phyloP scores from a whole-genome alignment of 2,797 vertebrate genomes.

The Enteromius treurensis region DNA sequence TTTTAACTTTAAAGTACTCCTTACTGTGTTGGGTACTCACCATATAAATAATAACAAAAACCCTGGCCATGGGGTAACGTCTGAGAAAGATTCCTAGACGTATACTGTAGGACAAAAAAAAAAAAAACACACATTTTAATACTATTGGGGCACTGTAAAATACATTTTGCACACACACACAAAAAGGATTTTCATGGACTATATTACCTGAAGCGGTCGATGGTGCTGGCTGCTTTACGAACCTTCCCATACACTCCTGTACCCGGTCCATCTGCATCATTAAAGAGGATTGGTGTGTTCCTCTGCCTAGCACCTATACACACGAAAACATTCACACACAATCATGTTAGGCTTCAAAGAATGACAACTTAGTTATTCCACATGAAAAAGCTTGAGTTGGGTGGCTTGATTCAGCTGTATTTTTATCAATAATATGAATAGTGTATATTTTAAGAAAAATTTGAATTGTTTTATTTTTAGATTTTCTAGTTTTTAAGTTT shows the following conservation, averaged over 20 bases:
- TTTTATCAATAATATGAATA: background rate
- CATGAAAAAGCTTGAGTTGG: background rate
- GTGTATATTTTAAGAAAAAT: background rate
- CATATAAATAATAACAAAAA: constrained; percentile 97
- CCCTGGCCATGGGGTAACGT: constrained; percentile 91
- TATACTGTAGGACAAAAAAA: constrained; percentile 79
- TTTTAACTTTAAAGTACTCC: background rate
- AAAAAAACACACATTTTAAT: background rate
- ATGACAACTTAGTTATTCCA: background rate
- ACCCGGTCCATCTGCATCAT: constrained; percentile 78
- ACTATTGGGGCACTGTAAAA: background rate
- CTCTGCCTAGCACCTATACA: constrained; percentile 85
- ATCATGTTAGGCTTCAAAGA: background rate
- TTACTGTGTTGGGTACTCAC: constrained; percentile 76
- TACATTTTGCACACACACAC: background rate
- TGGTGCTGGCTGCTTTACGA: constrained; percentile 93
- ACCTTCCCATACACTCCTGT: constrained; percentile 91
- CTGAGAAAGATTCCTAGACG: constrained; percentile 95
- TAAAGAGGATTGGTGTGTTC: constrained; percentile 90
- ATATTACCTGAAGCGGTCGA: constrained; percentile 93
- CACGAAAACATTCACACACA: constrained; percentile 25
- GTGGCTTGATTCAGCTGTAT: background rate
- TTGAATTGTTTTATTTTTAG: background rate
- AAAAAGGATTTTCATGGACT: background rate
- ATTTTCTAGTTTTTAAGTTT: background rate